Evolutionary conservation across 2,113 vertebrate genomes (phyloP).

Genomic region (Psittacula cyanocephala): DNA sequence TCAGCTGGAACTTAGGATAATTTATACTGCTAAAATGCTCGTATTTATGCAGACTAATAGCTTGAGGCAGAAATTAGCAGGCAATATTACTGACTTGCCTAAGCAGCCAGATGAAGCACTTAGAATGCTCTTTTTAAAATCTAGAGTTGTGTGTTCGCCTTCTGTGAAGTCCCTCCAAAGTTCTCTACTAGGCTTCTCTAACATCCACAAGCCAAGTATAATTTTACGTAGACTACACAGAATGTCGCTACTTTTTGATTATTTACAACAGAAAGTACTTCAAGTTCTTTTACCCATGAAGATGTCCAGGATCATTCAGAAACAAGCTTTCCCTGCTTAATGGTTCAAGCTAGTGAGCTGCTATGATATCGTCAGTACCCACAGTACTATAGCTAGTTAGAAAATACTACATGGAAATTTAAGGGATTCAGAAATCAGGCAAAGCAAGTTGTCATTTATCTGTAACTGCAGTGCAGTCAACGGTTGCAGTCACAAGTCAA

Average conservation of each 20-base stretch:
- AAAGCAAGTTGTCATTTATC: not conserved
- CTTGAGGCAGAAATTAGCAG: not conserved
- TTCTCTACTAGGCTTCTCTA: not conserved
- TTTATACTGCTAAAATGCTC: not conserved
- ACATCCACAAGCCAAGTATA: not conserved
- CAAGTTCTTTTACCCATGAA: not conserved
- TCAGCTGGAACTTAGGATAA: not conserved
- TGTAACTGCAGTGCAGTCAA: not conserved
- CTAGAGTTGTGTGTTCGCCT: not conserved
- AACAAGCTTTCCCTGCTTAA: not conserved
- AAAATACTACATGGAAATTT: not conserved
- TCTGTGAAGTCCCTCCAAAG: not conserved
- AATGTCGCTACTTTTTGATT: not conserved
- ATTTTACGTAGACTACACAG: not conserved
- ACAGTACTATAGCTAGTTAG: not conserved
- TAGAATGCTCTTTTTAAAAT: not conserved
- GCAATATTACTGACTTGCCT: not conserved
- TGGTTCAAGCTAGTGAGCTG: not conserved
- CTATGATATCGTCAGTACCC: not conserved
- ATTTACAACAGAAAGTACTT: not conserved
- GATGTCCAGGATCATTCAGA: not conserved
- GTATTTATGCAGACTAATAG: not conserved
- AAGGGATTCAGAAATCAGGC: not conserved
- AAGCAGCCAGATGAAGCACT: not conserved
- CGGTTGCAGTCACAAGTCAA: not conserved